Base-by-base conservation (phyloP, 2,888 invertebrate genomes). In the Nephrotoma flavescens region DNA sequence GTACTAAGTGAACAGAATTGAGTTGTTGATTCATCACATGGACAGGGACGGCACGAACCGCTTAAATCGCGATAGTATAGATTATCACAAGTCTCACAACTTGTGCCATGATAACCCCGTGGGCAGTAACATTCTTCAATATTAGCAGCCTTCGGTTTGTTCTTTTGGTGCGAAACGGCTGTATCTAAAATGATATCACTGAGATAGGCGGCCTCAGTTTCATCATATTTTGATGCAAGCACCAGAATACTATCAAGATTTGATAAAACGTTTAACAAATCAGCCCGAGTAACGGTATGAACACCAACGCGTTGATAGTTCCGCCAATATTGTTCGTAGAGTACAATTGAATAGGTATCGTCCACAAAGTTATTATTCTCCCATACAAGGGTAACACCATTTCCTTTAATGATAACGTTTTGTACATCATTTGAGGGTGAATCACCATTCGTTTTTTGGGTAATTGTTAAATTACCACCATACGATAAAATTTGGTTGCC, bases 91-190 rank as follows among this genome's bases (percentile, higher is more conserved):
- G 90, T 92, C 91, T 98, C 97, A 90, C 98, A 98, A 86, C 97
- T 97, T 0, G 95, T 94, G 87, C 98, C 98, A 9, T 92, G 92
- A 89, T 97, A 97, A 0, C 97, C 97, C 0, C 91, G 89, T 0
- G 97, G 97, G 90, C 98, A 98, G 86, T 94, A 92, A 90, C 98
- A 99, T 84, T 93, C 94, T 93, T 99, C 99, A 86, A 99, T 95
- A 87, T 95, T 95, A 4, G 92, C 93, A 0, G 97, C 97, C 83
- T 92, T 92, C 7, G 93, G 93, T 89, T 92, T 93, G 1, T 93
- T 93, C 45, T 95, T 94, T 85, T 93, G 92, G 86, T 94, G 94
- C 57, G 94, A 93, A 0, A 95, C 94, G 0, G 97, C 97, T 2
- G 96, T 96, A 89, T 98, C 98, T 91, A 99, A 93, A 41, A 95